phyloP scores from a whole-genome alignment of 2,797 vertebrate species.

The Schizopygopsis malacanthus region DNA sequence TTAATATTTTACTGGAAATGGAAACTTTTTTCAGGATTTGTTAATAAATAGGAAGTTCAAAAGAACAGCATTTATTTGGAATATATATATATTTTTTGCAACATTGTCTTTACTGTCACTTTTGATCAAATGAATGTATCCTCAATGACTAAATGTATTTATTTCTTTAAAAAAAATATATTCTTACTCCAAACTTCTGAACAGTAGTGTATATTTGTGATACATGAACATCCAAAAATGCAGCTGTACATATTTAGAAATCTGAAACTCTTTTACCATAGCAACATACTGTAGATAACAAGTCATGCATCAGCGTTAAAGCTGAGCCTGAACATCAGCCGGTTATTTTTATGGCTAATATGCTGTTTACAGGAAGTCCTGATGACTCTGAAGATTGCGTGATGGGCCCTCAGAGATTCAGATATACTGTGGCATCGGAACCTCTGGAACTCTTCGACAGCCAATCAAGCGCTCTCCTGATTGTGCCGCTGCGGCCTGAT shows the following conservation, averaged over 20 bases:
- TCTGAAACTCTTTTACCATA: neutral
- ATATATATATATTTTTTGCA: neutral
- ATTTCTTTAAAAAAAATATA: neutral
- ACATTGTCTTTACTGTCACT: neutral
- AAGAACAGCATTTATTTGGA: neutral
- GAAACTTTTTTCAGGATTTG: neutral
- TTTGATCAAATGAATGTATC: neutral
- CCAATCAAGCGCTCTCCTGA: slow-evolving; percentile 69
- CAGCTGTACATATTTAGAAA: neutral
- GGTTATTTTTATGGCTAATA: slow-evolving; percentile 61
- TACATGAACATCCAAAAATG: neutral
- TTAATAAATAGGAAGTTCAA: neutral
- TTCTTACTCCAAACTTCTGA: neutral
- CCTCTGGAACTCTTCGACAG: slow-evolving; percentile 57
- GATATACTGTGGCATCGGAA: slow-evolving; percentile 56
- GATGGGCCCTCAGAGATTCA: slow-evolving; percentile 62
- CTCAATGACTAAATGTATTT: neutral
- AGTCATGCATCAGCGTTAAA: slow-evolving; percentile 37
- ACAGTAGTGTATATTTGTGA: neutral
- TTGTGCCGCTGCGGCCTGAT: slow-evolving; percentile 63
- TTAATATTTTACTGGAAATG: neutral
- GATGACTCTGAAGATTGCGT: slow-evolving; percentile 60
- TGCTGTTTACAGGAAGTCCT: slow-evolving; percentile 62
- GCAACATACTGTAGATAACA: slow-evolving; percentile 38
- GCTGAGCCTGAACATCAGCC: slow-evolving; percentile 19